Evolutionary conservation across 1,140 invertebrate species (phyloP).

Genomic region (Sitobion miscanthi): DNA sequence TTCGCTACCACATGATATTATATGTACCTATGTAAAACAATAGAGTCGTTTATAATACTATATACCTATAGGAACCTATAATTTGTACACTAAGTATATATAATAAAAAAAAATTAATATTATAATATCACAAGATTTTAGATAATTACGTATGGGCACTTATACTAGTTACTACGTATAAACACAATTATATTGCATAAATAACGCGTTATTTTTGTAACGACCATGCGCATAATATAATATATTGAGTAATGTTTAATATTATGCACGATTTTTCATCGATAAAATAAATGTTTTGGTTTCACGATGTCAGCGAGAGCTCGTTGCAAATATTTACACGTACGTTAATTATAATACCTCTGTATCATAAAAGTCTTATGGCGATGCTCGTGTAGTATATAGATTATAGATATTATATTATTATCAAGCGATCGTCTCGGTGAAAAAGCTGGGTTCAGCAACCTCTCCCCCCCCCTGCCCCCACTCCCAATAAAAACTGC

Average conservation of each 20-base stretch:
- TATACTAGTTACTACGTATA: too few species aligned
- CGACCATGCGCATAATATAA: neutral
- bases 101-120: neutral
- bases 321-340: neutral
- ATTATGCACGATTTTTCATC: neutral
- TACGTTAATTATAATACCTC: neutral
- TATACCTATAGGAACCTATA: neutral
- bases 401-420: too few species aligned
- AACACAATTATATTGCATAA: neutral
- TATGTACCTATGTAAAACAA: too few species aligned
- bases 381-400: neutral
- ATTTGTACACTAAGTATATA: neutral
- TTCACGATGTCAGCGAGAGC: neutral
- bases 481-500: neutral
- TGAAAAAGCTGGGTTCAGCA: neutral
- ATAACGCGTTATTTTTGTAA: neutral
- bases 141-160: neutral
- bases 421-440: neutral
- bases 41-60: neutral
- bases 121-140: neutral
- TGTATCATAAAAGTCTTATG: neutral
- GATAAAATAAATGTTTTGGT: neutral
- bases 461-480: fast-evolving
- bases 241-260: too few species aligned
- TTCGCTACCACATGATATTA: neutral